Base-by-base conservation (phyloP, 2,888 invertebrate genomes). In the Amorpha juglandis region DNA sequence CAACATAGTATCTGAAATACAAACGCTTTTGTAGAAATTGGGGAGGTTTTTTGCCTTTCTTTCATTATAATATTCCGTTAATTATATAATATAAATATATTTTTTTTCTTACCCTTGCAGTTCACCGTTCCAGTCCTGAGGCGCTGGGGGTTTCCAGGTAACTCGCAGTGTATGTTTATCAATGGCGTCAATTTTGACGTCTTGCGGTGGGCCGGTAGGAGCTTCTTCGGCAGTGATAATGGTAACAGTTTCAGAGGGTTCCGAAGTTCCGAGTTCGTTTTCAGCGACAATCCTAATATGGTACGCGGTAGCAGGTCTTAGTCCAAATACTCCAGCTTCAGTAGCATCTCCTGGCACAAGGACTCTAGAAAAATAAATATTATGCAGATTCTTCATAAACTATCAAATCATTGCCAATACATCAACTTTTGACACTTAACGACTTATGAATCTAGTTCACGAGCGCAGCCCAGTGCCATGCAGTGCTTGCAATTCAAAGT, bases 191-290 rank as follows among this genome's bases (percentile, higher is more conserved):
- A 98, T 97, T 83, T 97, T 96, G 48, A 97, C 96, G 74, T 95
- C 96, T 71, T 96, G 97, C 55, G 98, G 97, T 69, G 97, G 96
- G 58, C 97, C 97, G 68, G 97, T 96, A 0, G 97, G 97, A 7
- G 96, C 96, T 94, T 98, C 98, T 91, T 99, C 99, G 48, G 98
- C 98, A 38, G 99, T 99, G 71, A 98, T 98, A 72, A 99, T 98
- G 1, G 97, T 97, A 1, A 98, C 98, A 1, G 97, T 97, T 81
- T 98, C 98, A 0, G 98, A 98, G 1, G 98, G 97, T 74, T 97
- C 97, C 42, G 98, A 98, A n/a, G 96, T 95, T 65, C 99, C 98
- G 70, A 98, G 96, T 87, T 97, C 97, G 81, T 99, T 99, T 91
- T 98, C 98, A 67, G 98, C 98, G 1, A 98, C 97, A 79, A 99